phyloP scores from a whole-genome alignment of 2,888 invertebrate genomes.

The Ophraella communa region DNA sequence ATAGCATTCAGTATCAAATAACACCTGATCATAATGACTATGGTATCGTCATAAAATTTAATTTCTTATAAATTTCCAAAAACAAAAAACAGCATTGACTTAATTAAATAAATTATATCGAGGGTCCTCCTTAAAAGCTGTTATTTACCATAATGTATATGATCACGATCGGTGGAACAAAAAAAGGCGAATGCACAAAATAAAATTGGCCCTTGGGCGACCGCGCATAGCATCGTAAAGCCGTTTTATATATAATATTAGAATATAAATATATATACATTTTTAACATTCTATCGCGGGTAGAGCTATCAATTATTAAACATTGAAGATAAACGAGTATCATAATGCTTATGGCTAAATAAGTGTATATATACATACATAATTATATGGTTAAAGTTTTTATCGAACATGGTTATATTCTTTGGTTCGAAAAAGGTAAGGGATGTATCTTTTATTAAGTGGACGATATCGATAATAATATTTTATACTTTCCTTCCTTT shows the following conservation, averaged over 20 bases:
- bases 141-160: slow-evolving; percentile 52
- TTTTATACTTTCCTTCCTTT: slow-evolving; percentile 27
- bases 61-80: slow-evolving; percentile 22
- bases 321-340: slow-evolving; percentile 62
- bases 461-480: slow-evolving; percentile 54
- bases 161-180: slow-evolving; percentile 47
- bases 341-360: slow-evolving; percentile 61
- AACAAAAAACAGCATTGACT: slow-evolving; percentile 31
- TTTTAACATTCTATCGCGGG: slow-evolving; percentile 59
- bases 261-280: slow-evolving; percentile 53
- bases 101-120: slow-evolving; percentile 52
- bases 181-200: slow-evolving; percentile 25
- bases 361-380: slow-evolving; percentile 61
- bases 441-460: slow-evolving; percentile 48
- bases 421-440: slow-evolving; percentile 38
- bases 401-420: slow-evolving; percentile 53
- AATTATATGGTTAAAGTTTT: slow-evolving; percentile 60
- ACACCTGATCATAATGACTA: not conserved
- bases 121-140: slow-evolving; percentile 47
- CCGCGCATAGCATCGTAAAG: slow-evolving; percentile 20
- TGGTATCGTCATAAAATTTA: slow-evolving; percentile 3
- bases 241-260: slow-evolving; percentile 41
- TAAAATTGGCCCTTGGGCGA: slow-evolving; percentile 17
- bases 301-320: slow-evolving; percentile 62
- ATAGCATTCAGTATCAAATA: too few relatives aligned